phyloP scores from a whole-genome alignment of 2,888 invertebrate species.

The Polyommatus icarus region DNA sequence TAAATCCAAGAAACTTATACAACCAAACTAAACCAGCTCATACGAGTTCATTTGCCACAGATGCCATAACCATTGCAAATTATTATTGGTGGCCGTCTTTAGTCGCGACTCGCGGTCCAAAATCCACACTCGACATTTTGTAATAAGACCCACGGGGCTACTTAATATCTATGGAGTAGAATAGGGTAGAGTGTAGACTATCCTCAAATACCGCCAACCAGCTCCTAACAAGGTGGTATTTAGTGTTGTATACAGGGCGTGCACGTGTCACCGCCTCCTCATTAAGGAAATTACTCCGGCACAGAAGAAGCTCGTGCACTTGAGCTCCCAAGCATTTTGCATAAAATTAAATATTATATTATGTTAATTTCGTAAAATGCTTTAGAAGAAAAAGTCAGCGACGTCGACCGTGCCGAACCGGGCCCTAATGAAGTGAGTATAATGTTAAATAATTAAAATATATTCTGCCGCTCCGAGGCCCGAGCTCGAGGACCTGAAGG shows the following conservation, averaged over 20 bases:
- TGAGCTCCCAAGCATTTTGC: background rate
- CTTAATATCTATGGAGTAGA: too few species aligned
- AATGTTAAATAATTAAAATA: background rate
- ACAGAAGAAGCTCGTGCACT: background rate
- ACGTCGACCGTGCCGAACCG: background rate
- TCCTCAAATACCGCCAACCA: background rate
- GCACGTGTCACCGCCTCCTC: background rate
- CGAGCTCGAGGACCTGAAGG: background rate
- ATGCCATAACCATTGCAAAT: too few species aligned
- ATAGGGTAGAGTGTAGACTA: too few species aligned
- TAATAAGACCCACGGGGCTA: too few species aligned
- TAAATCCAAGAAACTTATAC: too few species aligned
- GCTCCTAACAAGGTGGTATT: background rate
- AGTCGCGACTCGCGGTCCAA: too few species aligned
- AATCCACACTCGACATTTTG: too few species aligned
- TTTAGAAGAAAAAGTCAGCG: background rate
- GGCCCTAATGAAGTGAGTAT: background rate
- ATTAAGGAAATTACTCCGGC: background rate
- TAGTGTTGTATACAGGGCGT: background rate
- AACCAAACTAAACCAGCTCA: too few species aligned
- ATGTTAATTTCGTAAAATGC: background rate
- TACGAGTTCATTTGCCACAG: too few species aligned
- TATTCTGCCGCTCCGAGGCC: background rate
- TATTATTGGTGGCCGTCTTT: too few species aligned
- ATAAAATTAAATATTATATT: background rate